A percentile compares a stretch with the other conserved stretches of the same genome.
Evolutionary conservation across 2,113 vertebrate species (phyloP).

Genomic region (Uropsilus gracilis): DNA sequence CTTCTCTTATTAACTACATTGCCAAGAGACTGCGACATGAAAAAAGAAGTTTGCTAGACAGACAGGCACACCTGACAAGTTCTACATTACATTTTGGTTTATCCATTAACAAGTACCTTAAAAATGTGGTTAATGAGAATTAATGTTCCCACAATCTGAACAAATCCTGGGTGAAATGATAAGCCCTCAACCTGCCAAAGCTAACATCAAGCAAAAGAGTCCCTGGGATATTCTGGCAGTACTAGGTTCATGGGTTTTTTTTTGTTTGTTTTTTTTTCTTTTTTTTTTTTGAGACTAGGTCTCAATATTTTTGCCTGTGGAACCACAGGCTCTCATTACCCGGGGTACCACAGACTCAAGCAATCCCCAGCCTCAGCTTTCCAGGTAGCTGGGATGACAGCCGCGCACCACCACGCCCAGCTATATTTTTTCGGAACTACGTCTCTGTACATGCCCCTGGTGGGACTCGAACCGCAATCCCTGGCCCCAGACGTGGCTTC

Average conservation of each 20-base stretch:
- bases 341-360: too few species aligned
- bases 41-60: slow-evolving; percentile 38
- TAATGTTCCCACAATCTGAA: slow-evolving; percentile 37
- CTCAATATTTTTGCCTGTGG: too few species aligned
- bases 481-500: too few species aligned
- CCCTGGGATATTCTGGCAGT: background rate
- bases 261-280: too few species aligned
- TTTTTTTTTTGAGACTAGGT: too few species aligned
- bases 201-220: slow-evolving; percentile 27
- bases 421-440: too few species aligned
- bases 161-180: background rate
- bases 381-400: too few species aligned
- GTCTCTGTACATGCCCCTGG: too few species aligned
- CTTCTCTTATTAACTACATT: slow-evolving; percentile 63
- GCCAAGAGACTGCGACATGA: slow-evolving; percentile 27
- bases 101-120: background rate
- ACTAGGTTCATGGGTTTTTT: background rate
- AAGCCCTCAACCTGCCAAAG: slow-evolving; percentile 5
- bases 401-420: too few species aligned
- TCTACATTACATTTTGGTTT: background rate
- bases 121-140: slow-evolving; percentile 16
- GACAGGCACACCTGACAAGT: slow-evolving; percentile 34
- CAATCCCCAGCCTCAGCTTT: too few species aligned
- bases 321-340: too few species aligned
- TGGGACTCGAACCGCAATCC: too few species aligned